A percentile compares a stretch with the other conserved stretches of the same genome.
phyloP scores from a whole-genome alignment of 2,888 invertebrate species.

The Athrips mouffetella region DNA sequence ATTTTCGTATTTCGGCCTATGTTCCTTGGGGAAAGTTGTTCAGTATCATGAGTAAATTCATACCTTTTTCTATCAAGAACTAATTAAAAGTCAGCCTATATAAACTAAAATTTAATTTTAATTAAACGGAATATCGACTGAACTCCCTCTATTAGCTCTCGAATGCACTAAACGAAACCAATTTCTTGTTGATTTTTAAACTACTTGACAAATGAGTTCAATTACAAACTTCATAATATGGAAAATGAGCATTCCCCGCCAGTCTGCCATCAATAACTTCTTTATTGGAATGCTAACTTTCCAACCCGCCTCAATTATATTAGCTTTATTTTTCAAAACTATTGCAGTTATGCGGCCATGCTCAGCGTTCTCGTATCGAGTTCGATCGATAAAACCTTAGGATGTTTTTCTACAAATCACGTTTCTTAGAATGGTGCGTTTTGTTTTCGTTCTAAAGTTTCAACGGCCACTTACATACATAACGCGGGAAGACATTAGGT shows the following conservation, averaged over 20 bases:
- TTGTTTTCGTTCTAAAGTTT: constrained; percentile 49
- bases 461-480: constrained; percentile 67
- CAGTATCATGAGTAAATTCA: too few species aligned
- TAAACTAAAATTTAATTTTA: too few species aligned
- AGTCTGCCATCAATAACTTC: constrained; percentile 9
- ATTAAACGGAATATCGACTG: too few species aligned
- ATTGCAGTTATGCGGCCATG: constrained; percentile 55
- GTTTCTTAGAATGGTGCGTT: constrained; percentile 62
- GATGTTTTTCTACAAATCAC: constrained; percentile 70
- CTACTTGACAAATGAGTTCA: constrained; percentile 6
- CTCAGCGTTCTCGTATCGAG: constrained; percentile 62
- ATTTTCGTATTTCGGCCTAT: too few species aligned
- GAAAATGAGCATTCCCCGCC: constrained; percentile 11
- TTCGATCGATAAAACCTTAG: constrained; percentile 55
- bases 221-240: not conserved
- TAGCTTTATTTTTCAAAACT: constrained; percentile 33
- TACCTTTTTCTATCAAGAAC: too few species aligned
- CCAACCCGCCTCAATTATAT: constrained; percentile 31
- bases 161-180: not conserved
- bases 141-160: too few species aligned
- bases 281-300: constrained; percentile 11
- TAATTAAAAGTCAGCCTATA: too few species aligned
- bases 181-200: constrained; percentile 5
- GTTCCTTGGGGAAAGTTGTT: too few species aligned
- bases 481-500: too few species aligned